Base-by-base conservation (phyloP, 1,140 invertebrate species). In the Metopolophium dirhodum region DNA sequence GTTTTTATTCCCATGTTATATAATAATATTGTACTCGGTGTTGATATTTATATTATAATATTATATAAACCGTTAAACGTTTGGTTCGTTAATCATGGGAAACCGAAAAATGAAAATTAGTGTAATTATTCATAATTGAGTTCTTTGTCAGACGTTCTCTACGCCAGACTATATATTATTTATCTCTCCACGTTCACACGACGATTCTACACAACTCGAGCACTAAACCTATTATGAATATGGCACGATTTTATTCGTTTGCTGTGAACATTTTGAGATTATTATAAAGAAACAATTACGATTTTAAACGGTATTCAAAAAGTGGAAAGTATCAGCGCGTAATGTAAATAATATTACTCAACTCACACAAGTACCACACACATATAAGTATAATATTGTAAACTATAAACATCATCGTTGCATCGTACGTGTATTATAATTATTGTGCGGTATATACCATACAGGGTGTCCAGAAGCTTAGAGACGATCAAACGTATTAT, bases 31-130 rank as follows among this genome's bases (percentile, higher is more conserved):
- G 23, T 26, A n/a, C n/a, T 86, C 85, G 45, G 26, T 86, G 45
- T 86, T 47, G 26, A 47, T 86, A 86, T 47, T 77, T 77, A 35
- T 77, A n/a, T 86, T 77, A n/a, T 86, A 86, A 86, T 85, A 41
- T 41, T 41, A 47, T 35, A 51, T 35, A 49, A 49, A 88, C 41
- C 86, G n/a, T n/a, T 30, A 30, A 35, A n/a, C 51, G 51, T 57
- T 37, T 37, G 22, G 54, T 90, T 90, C 88, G 37, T 90, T 90
- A 90, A 77, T 47, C 68, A 91, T 82, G 90, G 61, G 90, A 91
- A 91, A 77, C 90, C 90, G 68, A 91, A 91, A 77, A 77, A 91
- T 91, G 61, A 41, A 91, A 91, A 91, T 91, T 91, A 82, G 61
- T n/a, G 26, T 22, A 49, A 47, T 61, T 68, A 45, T 90, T 90